Percentiles rank a stretch among this genome's conserved stretches.
Conservation (phyloP, 1,140 invertebrate genomes). For the Alviniconcha marisindica region DNA sequence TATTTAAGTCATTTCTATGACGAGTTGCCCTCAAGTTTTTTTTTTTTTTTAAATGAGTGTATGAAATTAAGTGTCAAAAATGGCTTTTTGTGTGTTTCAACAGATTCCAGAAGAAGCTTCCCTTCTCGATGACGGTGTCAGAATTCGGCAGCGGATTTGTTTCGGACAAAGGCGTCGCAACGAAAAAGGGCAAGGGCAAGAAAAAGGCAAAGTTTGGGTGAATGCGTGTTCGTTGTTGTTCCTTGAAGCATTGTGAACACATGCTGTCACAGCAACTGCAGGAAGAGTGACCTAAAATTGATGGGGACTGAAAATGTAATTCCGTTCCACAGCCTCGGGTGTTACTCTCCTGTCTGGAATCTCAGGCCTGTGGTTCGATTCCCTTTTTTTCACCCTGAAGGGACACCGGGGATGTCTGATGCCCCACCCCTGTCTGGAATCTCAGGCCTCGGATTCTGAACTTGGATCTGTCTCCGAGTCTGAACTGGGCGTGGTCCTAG, state of each 20-base stretch:
- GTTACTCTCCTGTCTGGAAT: too few relatives aligned
- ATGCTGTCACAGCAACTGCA: neutral
- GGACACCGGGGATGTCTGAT: too few relatives aligned
- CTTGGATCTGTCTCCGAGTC: too few relatives aligned
- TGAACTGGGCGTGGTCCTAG: too few relatives aligned
- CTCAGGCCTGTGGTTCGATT: too few relatives aligned
- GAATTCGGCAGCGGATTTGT: constrained; percentile 32
- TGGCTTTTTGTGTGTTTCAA: neutral
- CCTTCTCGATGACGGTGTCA: constrained; percentile 26
- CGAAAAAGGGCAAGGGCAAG: neutral
- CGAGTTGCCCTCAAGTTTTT: neutral
- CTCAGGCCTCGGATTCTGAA: too few relatives aligned
- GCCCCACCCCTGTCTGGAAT: too few relatives aligned
- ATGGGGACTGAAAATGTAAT: neutral
- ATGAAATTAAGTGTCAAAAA: neutral
- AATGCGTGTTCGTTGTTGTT: neutral
- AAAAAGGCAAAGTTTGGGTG: neutral
- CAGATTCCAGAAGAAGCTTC: neutral
- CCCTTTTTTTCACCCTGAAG: too few relatives aligned
- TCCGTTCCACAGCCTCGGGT: neutral
- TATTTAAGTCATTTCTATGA: neutral
- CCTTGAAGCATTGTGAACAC: neutral
- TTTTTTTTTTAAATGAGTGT: neutral
- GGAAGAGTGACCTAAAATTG: neutral
- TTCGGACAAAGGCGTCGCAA: neutral